These are phyloP conservation scores for Drosophila parvula DNA, from an alignment of 1,140 invertebrate species.

Conservation along the genomic window DNA sequence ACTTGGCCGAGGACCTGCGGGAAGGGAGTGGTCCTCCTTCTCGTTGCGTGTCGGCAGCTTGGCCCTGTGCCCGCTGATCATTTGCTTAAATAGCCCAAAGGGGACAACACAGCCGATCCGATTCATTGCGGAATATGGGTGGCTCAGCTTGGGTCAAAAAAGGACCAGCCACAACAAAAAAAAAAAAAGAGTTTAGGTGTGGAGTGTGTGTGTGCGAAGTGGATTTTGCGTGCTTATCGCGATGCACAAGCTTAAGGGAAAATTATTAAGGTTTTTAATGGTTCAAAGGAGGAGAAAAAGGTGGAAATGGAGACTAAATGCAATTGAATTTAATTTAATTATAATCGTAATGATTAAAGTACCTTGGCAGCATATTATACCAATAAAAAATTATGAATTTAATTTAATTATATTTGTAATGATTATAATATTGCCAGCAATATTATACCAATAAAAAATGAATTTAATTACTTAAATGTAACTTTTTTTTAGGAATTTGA, in stretches of 20 bases:
- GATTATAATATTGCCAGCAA: no score
- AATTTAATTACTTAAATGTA: no score
- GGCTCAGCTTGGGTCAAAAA: constrained; percentile 53
- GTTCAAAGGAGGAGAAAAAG: constrained; percentile 8
- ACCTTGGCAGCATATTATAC: no score
- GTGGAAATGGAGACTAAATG: background rate
- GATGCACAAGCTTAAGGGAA: constrained; percentile 44
- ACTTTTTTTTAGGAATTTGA: no score
- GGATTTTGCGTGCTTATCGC: constrained; percentile 80
- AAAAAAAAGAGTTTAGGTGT: constrained; percentile 40
- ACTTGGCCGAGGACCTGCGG: constrained; percentile 40
- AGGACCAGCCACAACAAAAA: constrained; percentile 3
- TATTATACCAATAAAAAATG: no score
- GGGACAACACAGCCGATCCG: constrained; percentile 47
- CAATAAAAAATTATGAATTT: no score
- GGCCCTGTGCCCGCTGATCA: constrained; percentile 70
- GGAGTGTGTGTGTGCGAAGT: constrained; percentile 34
- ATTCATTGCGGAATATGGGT: constrained; percentile 75
- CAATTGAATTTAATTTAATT: background rate
- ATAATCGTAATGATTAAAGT: no score
- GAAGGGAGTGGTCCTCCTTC: constrained; percentile 1
- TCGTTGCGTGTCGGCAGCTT: constrained; percentile 69
- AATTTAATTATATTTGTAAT: no score
- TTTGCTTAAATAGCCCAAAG: constrained; percentile 81
- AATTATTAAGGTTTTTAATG: constrained; percentile 63